A percentile compares a stretch with the other conserved stretches of the same genome.
Evolutionary conservation across 1,140 invertebrate species (phyloP).

Genomic region (Procambarus clarkii): DNA sequence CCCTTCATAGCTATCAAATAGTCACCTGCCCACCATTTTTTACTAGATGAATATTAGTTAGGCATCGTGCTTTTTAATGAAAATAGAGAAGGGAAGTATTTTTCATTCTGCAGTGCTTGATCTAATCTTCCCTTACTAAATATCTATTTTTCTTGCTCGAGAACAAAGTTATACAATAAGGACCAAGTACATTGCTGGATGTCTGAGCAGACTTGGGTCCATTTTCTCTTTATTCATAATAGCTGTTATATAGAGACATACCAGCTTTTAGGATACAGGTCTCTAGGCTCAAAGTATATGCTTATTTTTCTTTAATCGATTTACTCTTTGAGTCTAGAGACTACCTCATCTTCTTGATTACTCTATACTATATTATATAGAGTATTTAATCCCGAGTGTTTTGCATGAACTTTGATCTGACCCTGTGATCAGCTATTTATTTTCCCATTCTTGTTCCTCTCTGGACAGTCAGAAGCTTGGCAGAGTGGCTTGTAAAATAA

Average conservation of each 20-base stretch:
- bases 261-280: constrained; percentile 54
- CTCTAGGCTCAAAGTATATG: constrained; percentile 66
- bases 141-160: constrained; percentile 69
- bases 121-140: constrained; percentile 66
- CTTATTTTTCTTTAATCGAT: constrained; percentile 63
- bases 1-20: constrained; percentile 49
- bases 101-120: constrained; percentile 69
- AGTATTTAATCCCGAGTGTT: constrained; percentile 61
- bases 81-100: constrained; percentile 69
- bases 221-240: constrained; percentile 58
- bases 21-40: constrained; percentile 61
- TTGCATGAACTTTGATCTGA: constrained; percentile 59
- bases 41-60: constrained; percentile 69
- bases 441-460: constrained; percentile 55
- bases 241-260: constrained; percentile 52
- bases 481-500: constrained; percentile 53
- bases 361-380: constrained; percentile 45
- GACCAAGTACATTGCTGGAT: constrained; percentile 61
- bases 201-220: constrained; percentile 51
- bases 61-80: constrained; percentile 65
- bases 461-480: constrained; percentile 62
- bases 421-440: constrained; percentile 57
- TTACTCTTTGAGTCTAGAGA: constrained; percentile 63
- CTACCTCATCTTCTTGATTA: constrained; percentile 33
- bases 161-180: constrained; percentile 58